Evolutionary conservation across 2,888 invertebrate genomes (phyloP), one percentile per base, ranked within the genome.

Genomic region (Aphodius sticticus): DNA sequence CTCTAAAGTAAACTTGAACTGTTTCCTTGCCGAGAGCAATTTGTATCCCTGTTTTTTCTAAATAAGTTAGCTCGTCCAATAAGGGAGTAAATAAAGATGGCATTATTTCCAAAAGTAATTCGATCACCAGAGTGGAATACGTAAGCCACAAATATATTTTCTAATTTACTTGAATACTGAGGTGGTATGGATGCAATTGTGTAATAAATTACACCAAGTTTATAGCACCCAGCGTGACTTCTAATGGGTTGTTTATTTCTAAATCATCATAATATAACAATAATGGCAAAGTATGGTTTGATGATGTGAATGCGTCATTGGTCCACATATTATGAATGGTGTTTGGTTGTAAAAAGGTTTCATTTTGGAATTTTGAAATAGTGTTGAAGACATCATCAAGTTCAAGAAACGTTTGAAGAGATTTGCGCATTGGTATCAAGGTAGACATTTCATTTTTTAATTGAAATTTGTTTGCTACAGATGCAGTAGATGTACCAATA

Each of bases 101-200:
- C 38, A 36, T 77, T 77, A 82, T 84, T 85, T n/a, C 82, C 83
- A 77, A 82, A 83, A 35, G 80, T 79, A 76, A 83, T 84, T 76
- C 83, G 77, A 82, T 86, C 85, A 69, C 78, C 36, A 72, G 83
- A 72, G 79, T 84, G 82, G 78, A 85, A 76, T 69, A 86, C 71
- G 36, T 80, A 81, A 70, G 84, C 83, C 74, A 85, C 81, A 82
- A 85, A 84, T n/a, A 85, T 82, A 77, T 83, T 82, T 74, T 82
- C 80, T 26, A 83, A 78, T 26, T 80, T 74, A n/a, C 81, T 79
- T 15, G 70, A n/a, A 69, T 69, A 78, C 16, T 82, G 15, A 16
- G 83, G 84, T 35, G 83, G 84, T 35, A 85, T 74, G 53, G 81
- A 80, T 9, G 81, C 74, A 16, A 85, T 81, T 38, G 81, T 78